Percentiles rank a stretch among this genome's conserved stretches.
Conservation (phyloP, 2,113 vertebrate genomes). For the Solea senegalensis region DNA sequence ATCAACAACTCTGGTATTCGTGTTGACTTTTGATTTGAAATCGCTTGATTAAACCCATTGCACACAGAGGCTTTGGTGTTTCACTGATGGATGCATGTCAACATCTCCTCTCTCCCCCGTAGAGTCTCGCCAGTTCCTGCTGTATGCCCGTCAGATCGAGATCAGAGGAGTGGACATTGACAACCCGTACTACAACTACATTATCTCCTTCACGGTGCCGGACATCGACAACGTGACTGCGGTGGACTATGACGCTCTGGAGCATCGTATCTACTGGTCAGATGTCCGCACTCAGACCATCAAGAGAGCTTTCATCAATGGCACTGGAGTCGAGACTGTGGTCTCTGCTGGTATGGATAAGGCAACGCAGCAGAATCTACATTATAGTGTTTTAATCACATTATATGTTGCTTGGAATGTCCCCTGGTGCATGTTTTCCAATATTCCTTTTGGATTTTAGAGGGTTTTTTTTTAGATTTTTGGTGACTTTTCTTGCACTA, state of each 20-base stretch:
- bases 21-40: constrained; percentile 23
- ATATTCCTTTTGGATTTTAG: too few species aligned
- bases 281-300: constrained; percentile 97
- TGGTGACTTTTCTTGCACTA: too few species aligned
- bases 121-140: constrained; percentile 97
- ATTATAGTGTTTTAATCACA: too few species aligned
- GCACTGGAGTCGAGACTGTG: constrained; percentile 94
- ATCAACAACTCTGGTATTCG: constrained; percentile 9
- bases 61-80: not conserved
- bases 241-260: constrained; percentile 92
- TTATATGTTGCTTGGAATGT: too few species aligned
- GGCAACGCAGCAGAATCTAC: not conserved
- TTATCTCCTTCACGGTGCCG: constrained; percentile 98
- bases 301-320: constrained; percentile 97
- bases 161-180: constrained; percentile 96
- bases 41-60: constrained; percentile 15
- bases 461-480: too few species aligned
- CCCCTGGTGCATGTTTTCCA: too few species aligned
- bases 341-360: constrained; percentile 79
- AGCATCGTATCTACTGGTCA: constrained; percentile 97
- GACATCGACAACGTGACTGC: constrained; percentile 97
- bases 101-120: constrained; percentile 18
- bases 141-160: constrained; percentile 97
- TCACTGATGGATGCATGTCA: constrained; percentile 12
- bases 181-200: constrained; percentile 98